Base-by-base conservation (phyloP, 37 sponge, comb jelly and placozoan genomes). In the Aphrocallistes beatrix region DNA sequence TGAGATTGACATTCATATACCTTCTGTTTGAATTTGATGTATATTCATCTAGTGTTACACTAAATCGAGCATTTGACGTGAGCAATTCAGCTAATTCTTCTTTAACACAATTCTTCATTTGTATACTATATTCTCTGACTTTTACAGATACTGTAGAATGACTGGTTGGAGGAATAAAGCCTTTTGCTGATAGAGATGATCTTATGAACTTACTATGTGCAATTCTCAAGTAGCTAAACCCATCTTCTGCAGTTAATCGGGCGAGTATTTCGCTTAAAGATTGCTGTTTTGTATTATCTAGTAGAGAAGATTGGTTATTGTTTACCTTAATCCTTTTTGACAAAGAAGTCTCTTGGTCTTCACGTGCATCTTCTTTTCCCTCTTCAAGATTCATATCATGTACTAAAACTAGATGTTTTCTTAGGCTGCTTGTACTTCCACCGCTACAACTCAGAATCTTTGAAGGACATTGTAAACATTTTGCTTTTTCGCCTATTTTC, bases 1-100 rank as follows among this genome's bases (percentile, higher is more conserved):
- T 60, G 75, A 60, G 75, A 60, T 60, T 60, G 75, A 60, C 75
- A 60, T 60, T 60, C 75, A 60, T 60, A 28, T 60, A 60, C 75
- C 75, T 21, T 60, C 75, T 60, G 75, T 60, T 60, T 21, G 32
- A 60, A 60, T 60, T 60, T 60, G 75, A 60, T 32, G 75, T 60
- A 28, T 60, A 60, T 60, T 60, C 75, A 13, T 60, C 75, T 32
- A 60, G 75, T 32, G 75, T 60, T 60, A 60, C 34, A 60, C 75
- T 60, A 60, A 60, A 60, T 60, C 75, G 75, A 28, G 75, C 34
- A 60, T 60, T 60, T 21, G 25, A 32, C 75, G 10, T 28, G 75
- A 60, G 75, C n/a, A 60, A 32, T 60, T 60, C 75, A 19, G 75
- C 75, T 28, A 60, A 60, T 60, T 60, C 75, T 60, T 60, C 32